Conservation (phyloP, 2,888 invertebrate genomes). For the Smittia sp. region DNA sequence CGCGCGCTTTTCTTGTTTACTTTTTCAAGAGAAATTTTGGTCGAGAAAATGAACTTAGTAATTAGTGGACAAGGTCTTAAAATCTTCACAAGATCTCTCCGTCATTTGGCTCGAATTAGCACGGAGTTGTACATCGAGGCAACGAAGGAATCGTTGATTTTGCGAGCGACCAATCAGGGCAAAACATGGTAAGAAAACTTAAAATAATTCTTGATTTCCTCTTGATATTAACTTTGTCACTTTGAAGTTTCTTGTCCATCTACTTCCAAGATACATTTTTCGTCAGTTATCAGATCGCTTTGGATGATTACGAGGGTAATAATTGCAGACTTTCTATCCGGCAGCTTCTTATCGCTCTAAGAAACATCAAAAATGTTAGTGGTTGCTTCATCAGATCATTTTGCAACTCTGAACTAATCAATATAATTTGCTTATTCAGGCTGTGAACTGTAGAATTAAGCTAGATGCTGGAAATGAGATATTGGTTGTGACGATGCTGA, state of each 20-base stretch:
- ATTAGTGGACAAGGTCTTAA: neutral
- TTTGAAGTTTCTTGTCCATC: neutral
- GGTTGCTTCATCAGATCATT: too few species aligned
- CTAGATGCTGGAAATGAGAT: too few species aligned
- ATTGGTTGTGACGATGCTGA: too few species aligned
- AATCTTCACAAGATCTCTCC: neutral
- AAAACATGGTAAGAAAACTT: too few species aligned
- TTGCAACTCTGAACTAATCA: too few species aligned
- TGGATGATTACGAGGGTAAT: neutral
- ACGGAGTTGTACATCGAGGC: neutral
- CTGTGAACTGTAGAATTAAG: neutral
- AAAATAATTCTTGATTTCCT: too few species aligned
- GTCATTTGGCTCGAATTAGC: neutral
- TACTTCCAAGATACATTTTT: neutral
- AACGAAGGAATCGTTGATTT: neutral
- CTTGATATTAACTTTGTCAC: too few species aligned
- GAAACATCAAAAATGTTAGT: conserved; percentile 1
- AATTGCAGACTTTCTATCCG: neutral
- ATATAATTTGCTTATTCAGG: too few species aligned
- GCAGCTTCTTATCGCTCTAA: neutral
- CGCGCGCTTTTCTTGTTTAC: too few species aligned
- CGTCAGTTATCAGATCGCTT: neutral
- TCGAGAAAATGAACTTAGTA: too few species aligned
- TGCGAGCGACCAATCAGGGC: neutral
- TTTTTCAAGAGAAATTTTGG: too few species aligned